Conservation (phyloP, 2,797 vertebrate genomes). For the Gobionotothen gibberifrons region DNA sequence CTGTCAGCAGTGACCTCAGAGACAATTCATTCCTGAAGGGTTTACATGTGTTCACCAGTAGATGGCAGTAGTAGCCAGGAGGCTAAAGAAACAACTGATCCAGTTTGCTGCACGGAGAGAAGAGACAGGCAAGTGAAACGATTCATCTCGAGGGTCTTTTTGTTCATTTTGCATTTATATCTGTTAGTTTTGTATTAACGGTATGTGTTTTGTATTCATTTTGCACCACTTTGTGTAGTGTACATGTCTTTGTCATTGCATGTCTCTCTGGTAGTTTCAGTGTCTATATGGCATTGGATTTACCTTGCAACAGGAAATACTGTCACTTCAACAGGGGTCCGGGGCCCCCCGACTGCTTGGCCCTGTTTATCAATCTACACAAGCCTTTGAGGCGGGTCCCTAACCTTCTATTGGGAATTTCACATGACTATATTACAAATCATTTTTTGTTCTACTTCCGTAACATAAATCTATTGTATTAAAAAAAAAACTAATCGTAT, state of each 20-base stretch:
- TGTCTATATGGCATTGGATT: too few relatives aligned
- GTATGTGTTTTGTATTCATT: not conserved
- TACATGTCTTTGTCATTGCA: not conserved
- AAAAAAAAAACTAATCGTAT: constrained; percentile 7
- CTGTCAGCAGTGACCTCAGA: rapidly evolving
- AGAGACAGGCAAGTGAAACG: not conserved
- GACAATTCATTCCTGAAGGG: not conserved
- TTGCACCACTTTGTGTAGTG: not conserved
- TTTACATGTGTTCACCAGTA: constrained; percentile 16
- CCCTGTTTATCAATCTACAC: not conserved
- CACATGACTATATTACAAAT: not conserved
- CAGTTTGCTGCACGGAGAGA: too few relatives aligned
- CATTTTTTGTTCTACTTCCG: constrained; percentile 3
- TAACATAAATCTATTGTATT: not conserved
- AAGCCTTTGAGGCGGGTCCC: not conserved
- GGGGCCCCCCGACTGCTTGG: too few relatives aligned
- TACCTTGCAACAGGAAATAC: too few relatives aligned
- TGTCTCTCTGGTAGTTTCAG: too few relatives aligned
- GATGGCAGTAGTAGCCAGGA: constrained; percentile 33
- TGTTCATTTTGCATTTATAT: not conserved
- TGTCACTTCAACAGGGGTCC: too few relatives aligned
- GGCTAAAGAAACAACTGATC: not conserved
- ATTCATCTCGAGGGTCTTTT: not conserved
- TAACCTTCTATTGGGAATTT: not conserved
- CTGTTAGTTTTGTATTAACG: too few relatives aligned